Evolutionary conservation across 2,888 invertebrate genomes (phyloP).

Genomic region (Urechis unicinctus): DNA sequence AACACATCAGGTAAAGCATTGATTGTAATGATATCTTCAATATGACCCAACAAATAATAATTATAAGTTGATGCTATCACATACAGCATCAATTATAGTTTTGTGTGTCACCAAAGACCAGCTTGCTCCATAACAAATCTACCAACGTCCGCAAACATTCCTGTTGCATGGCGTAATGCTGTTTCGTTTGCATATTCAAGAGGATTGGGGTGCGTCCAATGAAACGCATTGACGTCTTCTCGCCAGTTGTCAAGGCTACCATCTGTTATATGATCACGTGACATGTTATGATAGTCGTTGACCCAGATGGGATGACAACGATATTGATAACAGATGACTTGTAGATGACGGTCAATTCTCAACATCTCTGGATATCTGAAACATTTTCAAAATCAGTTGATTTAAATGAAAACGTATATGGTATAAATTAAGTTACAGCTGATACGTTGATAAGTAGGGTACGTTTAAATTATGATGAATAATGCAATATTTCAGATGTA

Average conservation of each 20-base stretch:
- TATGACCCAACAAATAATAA: too few species aligned
- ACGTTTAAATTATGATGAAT: neutral
- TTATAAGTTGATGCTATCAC: too few species aligned
- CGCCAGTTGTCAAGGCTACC: slow-evolving; percentile 26
- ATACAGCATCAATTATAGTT: too few species aligned
- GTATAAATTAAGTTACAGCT: slow-evolving; percentile 25
- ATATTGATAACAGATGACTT: slow-evolving; percentile 39
- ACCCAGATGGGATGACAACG: slow-evolving; percentile 40
- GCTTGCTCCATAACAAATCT: slow-evolving; percentile 29
- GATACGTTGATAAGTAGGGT: neutral
- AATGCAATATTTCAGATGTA: too few species aligned
- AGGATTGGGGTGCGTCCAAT: slow-evolving; percentile 41
- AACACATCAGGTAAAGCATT: too few species aligned
- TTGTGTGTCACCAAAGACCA: slow-evolving; percentile 13
- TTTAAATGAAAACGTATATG: too few species aligned
- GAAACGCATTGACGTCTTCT: slow-evolving; percentile 19
- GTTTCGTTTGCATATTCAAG: slow-evolving; percentile 26
- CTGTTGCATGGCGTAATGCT: slow-evolving; percentile 20
- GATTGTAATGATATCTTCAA: too few species aligned
- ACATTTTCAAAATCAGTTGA: too few species aligned
- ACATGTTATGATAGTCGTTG: slow-evolving; percentile 28
- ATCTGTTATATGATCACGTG: slow-evolving; percentile 25
- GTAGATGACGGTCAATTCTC: slow-evolving; percentile 28
- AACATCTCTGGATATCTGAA: slow-evolving; percentile 29
- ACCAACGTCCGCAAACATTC: slow-evolving; percentile 38